Base-by-base conservation (phyloP, 2,113 vertebrate genomes). In the Chloropsis cyanopogon region DNA sequence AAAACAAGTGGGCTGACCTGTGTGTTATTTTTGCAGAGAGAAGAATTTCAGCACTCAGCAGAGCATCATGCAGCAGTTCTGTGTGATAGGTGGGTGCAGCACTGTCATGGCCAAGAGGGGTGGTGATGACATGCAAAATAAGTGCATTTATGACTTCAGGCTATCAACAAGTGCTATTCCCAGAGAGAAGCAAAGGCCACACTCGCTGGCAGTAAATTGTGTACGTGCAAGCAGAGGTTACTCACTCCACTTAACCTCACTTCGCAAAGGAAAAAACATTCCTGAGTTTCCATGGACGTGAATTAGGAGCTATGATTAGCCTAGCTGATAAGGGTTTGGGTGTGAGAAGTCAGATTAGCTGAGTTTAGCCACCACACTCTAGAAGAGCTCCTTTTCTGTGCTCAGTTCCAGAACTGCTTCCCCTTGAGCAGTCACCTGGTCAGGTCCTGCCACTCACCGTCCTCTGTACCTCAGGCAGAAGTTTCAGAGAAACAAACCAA, bases 181-280 rank as follows among this genome's bases (percentile, higher is more conserved):
- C 41, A 83, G 71, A 72, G 79, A 80, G 0, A 4, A 83, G 66
- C 61, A 85, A 90, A 81, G 35, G 61, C 42, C 66, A 69, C 0
- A 0, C 9, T 86, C 0, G 0, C 39, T 82, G 71, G 47, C 66
- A 47, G 70, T 57, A 87, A 53, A 76, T 11, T 0, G 0, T 20
- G 14, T 41, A n/a, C 4, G 1, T 33, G 57, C 39, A 66, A 64
- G 33, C 53, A 60, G 82, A 76, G 87, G 49, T 68, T 76, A 47
- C 12, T 90, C 35, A 17, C 5, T 11, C 49, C 35, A 39, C 82
- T 68, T 88, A 82, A 68, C 57, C 35, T 18, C 47, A 60, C 64
- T 88, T 85, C 26, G 47, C 23, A 46, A 82, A 14, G 35, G 25
- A 44, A 79, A 77, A 75, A 66, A 25, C 31, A 25, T 63, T 66